Conservation (phyloP, 2,888 invertebrate genomes). For the Cephus nigrinus region DNA sequence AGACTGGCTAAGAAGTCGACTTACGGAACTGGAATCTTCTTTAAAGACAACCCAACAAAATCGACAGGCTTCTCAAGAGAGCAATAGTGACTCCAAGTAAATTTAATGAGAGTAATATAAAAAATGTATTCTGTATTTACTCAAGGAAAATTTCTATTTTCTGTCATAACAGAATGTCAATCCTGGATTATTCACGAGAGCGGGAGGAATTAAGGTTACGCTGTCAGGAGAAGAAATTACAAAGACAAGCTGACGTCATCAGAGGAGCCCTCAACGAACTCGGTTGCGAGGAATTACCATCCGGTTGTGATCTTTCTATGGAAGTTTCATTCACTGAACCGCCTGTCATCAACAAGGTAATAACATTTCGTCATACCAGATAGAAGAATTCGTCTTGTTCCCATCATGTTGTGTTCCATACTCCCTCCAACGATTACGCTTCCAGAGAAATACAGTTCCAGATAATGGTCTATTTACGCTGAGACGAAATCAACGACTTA, state of each 20-base stretch:
- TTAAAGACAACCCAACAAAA: conserved; percentile 82
- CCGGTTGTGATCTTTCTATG: conserved; percentile 80
- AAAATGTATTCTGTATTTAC: not conserved
- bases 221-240: conserved; percentile 86
- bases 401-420: not conserved
- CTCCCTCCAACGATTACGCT: conserved; percentile 26
- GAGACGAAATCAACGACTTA: conserved; percentile 58
- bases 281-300: conserved; percentile 88
- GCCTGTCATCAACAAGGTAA: conserved; percentile 53
- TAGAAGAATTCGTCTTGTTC: not conserved
- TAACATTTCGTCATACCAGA: not conserved
- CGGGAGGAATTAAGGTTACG: conserved; percentile 81
- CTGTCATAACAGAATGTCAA: conserved; percentile 39
- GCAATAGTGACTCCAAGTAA: conserved; percentile 56
- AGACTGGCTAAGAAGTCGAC: conserved; percentile 86
- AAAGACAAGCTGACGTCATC: conserved; percentile 85
- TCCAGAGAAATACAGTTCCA: conserved; percentile 58
- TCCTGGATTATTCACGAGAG: conserved; percentile 59
- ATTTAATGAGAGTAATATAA: not conserved
- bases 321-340: conserved; percentile 61
- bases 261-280: conserved; percentile 86
- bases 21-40: conserved; percentile 82
- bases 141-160: not conserved
- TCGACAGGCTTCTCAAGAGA: conserved; percentile 52
- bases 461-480: conserved; percentile 61